phyloP scores from a whole-genome alignment of 2,888 invertebrate genomes.

The Clivina fossor region DNA sequence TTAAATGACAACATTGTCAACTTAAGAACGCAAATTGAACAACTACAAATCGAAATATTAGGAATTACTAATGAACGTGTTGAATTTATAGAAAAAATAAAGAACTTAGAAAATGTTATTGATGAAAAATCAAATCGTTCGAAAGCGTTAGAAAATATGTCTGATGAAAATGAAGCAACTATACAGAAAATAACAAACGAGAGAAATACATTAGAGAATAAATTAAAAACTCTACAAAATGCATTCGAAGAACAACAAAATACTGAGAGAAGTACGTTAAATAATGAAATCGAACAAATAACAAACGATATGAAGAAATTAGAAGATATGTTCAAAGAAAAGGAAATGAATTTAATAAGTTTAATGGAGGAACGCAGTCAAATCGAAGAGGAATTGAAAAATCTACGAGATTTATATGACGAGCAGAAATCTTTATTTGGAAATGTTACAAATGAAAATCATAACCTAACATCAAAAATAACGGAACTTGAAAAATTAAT shows the following conservation, averaged over 20 bases:
- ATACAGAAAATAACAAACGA: too few species aligned
- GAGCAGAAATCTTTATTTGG: background rate
- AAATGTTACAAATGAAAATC: background rate
- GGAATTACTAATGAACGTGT: conserved; percentile 6
- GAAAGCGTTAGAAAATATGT: too few species aligned
- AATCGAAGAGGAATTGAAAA: conserved; percentile 3
- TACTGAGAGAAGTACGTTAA: conserved; percentile 5
- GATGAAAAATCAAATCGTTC: too few species aligned
- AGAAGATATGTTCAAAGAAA: conserved; percentile 3
- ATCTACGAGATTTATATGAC: conserved; percentile 14
- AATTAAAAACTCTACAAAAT: too few species aligned
- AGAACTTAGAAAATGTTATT: background rate
- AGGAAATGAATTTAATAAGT: conserved; percentile 4
- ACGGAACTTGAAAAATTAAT: conserved; percentile 1
- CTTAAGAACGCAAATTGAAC: conserved; percentile 4
- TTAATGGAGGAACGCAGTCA: conserved; percentile 1
- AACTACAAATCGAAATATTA: conserved; percentile 11
- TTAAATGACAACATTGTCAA: conserved; percentile 38
- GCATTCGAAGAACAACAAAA: too few species aligned
- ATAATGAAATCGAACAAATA: conserved; percentile 29
- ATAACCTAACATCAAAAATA: background rate
- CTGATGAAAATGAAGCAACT: too few species aligned
- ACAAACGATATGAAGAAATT: conserved; percentile 5
- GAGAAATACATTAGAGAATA: too few species aligned
- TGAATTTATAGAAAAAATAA: background rate